Base-by-base conservation (phyloP, 2,888 invertebrate genomes). In the Sisyra terminalis region DNA sequence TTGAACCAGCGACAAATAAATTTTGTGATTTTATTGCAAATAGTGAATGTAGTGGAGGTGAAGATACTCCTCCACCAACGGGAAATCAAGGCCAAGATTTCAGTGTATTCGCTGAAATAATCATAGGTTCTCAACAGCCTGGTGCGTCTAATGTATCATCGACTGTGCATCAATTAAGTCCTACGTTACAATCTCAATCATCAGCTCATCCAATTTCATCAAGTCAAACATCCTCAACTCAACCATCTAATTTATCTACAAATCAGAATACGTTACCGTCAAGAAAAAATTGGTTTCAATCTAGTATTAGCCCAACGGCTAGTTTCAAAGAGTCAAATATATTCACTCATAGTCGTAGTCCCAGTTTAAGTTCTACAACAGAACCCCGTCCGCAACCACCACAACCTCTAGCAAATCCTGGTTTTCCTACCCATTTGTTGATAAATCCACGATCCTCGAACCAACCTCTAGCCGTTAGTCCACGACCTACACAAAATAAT, bases 11-110 rank as follows among this genome's bases (percentile, higher is more conserved):
- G 13, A 31, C 29, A 40, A 39, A 18, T 18, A 35, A 15, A 3
- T 34, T 16, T 31, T 15, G 10, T n/a, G 31, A 31, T 3, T 24
- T 11, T 14, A 29, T 29, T 4, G 24, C 24, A 2, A 24, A 13
- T 10, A 31, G 29, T n/a, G 24, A 16, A 13, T 17, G 29, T n/a
- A 43, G 43, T 17, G 47, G 45, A 14, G 47, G 45, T 10, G 47
- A 47, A 13, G 47, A 47, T 56, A 59, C 44, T 49, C 49, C 51
- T 24, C 54, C 51, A 29, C 59, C 55, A 46, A 42, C 46, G 17
- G 50, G 49, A 39, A 48, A 52, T 31, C 57, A 58, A 45, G 51
- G 51, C 11, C 57, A 60, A 37, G 61, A 63, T 48, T 58, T 59
- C 42, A 60, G 58, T 47, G 59, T 61, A 8, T 62, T 60, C 44